A percentile compares a stretch with the other conserved stretches of the same genome.
These are phyloP conservation scores for Panzeria rudis DNA, from an alignment of 2,888 invertebrate species.

Conservation along the genomic window DNA sequence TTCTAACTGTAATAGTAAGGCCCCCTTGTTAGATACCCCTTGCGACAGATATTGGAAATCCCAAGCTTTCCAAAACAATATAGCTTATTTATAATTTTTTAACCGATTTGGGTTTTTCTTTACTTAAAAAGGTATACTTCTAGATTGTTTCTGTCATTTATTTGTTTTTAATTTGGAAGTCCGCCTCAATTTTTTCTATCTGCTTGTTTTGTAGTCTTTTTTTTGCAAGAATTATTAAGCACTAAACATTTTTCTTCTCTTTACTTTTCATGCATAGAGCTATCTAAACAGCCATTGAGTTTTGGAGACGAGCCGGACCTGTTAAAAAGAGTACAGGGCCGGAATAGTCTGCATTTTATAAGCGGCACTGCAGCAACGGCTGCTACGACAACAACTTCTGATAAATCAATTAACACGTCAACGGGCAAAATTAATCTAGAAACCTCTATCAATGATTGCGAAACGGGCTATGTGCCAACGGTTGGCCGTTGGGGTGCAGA, in stretches of 20 bases:
- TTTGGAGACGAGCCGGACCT: slow-evolving; percentile 87
- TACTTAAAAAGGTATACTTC: too few species aligned
- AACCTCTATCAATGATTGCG: slow-evolving; percentile 84
- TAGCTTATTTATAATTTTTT: too few species aligned
- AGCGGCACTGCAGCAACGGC: slow-evolving; percentile 78
- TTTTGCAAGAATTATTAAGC: background rate
- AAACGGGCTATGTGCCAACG: slow-evolving; percentile 88
- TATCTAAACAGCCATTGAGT: slow-evolving; percentile 88
- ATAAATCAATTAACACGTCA: slow-evolving; percentile 78
- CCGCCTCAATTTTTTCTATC: too few species aligned
- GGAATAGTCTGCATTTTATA: slow-evolving; percentile 85
- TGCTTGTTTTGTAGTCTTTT: too few species aligned
- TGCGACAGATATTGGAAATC: too few species aligned
- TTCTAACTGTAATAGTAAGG: too few species aligned
- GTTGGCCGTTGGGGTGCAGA: slow-evolving; percentile 96
- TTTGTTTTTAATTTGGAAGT: too few species aligned
- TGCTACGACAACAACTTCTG: slow-evolving; percentile 76
- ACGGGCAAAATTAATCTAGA: slow-evolving; percentile 83
- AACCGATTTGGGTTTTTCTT: too few species aligned
- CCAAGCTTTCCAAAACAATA: too few species aligned
- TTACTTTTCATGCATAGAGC: slow-evolving; percentile 85
- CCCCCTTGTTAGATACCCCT: too few species aligned
- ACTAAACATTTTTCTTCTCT: background rate
- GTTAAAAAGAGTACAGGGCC: slow-evolving; percentile 85
- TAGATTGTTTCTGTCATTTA: too few species aligned